phyloP scores from a whole-genome alignment of 53 echinoderm and acorn worm genomes.

The Actinopyga echinites region DNA sequence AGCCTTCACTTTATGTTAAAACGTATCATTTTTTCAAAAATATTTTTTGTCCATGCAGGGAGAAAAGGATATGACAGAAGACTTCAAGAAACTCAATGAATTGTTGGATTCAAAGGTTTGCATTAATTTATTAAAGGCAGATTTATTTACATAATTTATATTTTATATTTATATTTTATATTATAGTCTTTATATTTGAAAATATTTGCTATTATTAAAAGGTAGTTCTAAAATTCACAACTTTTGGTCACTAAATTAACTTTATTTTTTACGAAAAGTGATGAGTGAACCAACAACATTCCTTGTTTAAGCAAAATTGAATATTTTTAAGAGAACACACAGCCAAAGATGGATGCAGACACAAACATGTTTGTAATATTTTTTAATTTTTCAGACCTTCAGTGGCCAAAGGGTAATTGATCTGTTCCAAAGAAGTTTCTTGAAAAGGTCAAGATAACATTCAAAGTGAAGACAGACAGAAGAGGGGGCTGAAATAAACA shows the following conservation, averaged over 20 bases:
- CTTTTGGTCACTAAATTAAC: too few species aligned
- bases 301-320: too few species aligned
- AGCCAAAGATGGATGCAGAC: too few species aligned
- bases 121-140: not conserved
- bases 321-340: too few species aligned
- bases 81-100: constrained; percentile 9
- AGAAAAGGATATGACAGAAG: not conserved
- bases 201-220: too few species aligned
- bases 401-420: constrained; percentile 1
- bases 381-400: constrained; percentile 11
- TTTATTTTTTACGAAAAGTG: too few species aligned
- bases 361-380: not conserved
- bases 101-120: constrained; percentile 24
- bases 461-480: not conserved
- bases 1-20: not conserved
- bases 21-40: not conserved
- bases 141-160: too few species aligned
- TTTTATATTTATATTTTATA: too few species aligned
- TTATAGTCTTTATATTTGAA: too few species aligned
- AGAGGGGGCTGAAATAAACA: too few species aligned
- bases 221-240: too few species aligned
- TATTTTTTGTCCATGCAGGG: not conserved
- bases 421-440: constrained; percentile 10
- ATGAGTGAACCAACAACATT: too few species aligned
- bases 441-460: constrained; percentile 8